A percentile compares a stretch with the other conserved stretches of the same genome.
These are phyloP conservation scores for Diabrotica undecimpunctata DNA, from an alignment of 1,140 invertebrate species.

Conservation along the genomic window DNA sequence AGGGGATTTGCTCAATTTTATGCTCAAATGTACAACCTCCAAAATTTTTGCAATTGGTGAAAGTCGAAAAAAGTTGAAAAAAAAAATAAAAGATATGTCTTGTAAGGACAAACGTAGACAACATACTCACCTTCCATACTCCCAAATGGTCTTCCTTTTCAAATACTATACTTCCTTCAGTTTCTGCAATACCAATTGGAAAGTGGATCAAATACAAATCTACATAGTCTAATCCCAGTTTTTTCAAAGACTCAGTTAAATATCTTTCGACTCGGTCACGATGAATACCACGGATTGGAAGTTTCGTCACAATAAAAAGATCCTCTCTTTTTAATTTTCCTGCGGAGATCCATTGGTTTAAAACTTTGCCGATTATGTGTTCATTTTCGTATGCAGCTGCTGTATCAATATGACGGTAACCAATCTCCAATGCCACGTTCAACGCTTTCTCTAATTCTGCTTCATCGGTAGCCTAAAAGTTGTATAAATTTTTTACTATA, in stretches of 20 bases:
- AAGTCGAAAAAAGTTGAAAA: too few species aligned
- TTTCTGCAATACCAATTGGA: conserved; percentile 63
- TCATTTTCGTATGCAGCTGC: conserved; percentile 76
- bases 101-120: too few species aligned
- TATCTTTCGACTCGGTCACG: conserved; percentile 49
- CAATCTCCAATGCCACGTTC: conserved; percentile 58
- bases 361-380: conserved; percentile 66
- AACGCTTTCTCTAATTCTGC: conserved; percentile 66
- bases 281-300: conserved; percentile 41
- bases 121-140: conserved; percentile 63
- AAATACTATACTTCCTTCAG: conserved; percentile 40
- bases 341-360: conserved; percentile 68
- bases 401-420: conserved; percentile 48
- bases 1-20: too few species aligned
- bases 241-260: conserved; percentile 66
- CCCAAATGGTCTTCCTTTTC: conserved; percentile 56
- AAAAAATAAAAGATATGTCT: too few species aligned
- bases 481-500: too few species aligned
- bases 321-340: conserved; percentile 70
- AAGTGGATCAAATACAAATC: conserved; percentile 81
- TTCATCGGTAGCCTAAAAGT: conserved; percentile 40
- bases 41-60: too few species aligned
- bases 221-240: conserved; percentile 70
- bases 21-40: too few species aligned
- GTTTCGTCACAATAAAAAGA: conserved; percentile 68